Conservation (phyloP, 2,113 vertebrate species). For the Seriola rivoliana region DNA sequence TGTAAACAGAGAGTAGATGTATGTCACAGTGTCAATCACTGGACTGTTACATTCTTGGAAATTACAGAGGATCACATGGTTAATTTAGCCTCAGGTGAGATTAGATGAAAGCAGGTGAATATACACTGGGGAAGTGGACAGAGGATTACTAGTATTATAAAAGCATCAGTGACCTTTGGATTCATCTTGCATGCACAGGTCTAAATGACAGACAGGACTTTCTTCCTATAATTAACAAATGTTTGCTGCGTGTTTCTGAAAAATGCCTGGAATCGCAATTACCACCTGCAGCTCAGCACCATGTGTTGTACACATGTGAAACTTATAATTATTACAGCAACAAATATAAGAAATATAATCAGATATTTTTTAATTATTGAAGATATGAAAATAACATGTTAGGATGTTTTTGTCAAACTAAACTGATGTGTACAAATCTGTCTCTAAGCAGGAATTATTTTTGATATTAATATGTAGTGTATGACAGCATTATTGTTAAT, state of each 20-base stretch:
- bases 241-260: not conserved
- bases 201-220: constrained; percentile 3
- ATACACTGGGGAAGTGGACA: not conserved
- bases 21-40: not conserved
- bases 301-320: not conserved
- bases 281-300: not conserved
- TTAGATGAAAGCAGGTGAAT: not conserved
- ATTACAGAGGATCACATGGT: not conserved
- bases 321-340: not conserved
- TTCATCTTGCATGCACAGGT: not conserved
- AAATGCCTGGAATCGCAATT: not conserved
- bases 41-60: not conserved
- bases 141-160: not conserved
- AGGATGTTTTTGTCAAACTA: constrained; percentile 3
- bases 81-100: not conserved
- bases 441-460: constrained; percentile 56
- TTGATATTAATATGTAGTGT: constrained; percentile 71
- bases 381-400: not conserved
- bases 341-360: constrained; percentile 4
- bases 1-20: not conserved
- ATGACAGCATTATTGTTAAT: constrained; percentile 70
- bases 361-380: not conserved
- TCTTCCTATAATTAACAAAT: constrained; percentile 4
- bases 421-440: constrained; percentile 24
- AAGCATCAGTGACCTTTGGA: constrained; percentile 12